Percentiles rank a stretch among this genome's conserved stretches.
These are phyloP conservation scores for Thereuonema tuberculata DNA, from an alignment of 1,140 invertebrate genomes.

Conservation along the genomic window DNA sequence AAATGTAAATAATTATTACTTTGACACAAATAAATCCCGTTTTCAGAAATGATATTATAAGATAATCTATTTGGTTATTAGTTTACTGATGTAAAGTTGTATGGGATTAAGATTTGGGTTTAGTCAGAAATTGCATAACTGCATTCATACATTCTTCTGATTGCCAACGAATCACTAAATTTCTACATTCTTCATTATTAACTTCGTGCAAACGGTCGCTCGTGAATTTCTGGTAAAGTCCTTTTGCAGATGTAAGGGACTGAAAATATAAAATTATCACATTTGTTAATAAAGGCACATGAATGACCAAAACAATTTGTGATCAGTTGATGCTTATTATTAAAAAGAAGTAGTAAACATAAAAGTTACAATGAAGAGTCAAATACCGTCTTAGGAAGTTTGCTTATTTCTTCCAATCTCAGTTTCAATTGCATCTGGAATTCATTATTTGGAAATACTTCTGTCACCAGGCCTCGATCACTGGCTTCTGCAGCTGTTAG, in stretches of 20 bases:
- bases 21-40: too few relatives aligned
- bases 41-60: too few relatives aligned
- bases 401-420: slow-evolving; percentile 36
- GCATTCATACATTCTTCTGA: slow-evolving; percentile 44
- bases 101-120: slow-evolving; percentile 14
- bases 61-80: too few relatives aligned
- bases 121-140: slow-evolving; percentile 37
- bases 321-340: too few relatives aligned
- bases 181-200: slow-evolving; percentile 41
- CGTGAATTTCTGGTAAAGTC: slow-evolving; percentile 33
- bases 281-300: background rate
- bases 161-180: slow-evolving; percentile 42
- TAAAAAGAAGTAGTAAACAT: too few relatives aligned
- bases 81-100: too few relatives aligned
- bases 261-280: slow-evolving; percentile 22
- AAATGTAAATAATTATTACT: too few relatives aligned
- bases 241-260: slow-evolving; percentile 42
- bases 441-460: slow-evolving; percentile 44
- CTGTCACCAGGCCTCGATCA: slow-evolving; percentile 52
- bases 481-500: slow-evolving; percentile 59
- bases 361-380: too few relatives aligned
- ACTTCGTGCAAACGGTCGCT: slow-evolving; percentile 35
- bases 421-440: slow-evolving; percentile 38
- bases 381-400: slow-evolving; percentile 32
- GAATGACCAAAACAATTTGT: too few relatives aligned